Evolutionary conservation across 2,113 vertebrate genomes (phyloP).

Genomic region (Dromiciops gliroides): DNA sequence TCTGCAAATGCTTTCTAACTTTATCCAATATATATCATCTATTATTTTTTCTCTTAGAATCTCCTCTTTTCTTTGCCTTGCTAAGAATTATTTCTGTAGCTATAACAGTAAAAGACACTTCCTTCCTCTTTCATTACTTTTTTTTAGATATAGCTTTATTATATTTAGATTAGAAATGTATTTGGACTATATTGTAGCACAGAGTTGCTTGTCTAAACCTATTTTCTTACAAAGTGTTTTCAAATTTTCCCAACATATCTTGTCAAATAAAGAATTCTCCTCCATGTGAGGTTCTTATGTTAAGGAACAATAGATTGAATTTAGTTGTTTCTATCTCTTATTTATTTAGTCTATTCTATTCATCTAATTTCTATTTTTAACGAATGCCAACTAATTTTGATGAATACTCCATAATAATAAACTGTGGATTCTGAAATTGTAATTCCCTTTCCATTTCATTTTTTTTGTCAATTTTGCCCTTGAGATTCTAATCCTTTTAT

Average conservation of each 20-base stretch:
- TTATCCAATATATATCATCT: neutral
- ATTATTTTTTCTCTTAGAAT: neutral
- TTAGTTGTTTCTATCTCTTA: neutral
- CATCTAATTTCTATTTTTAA: neutral
- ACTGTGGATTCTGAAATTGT: neutral
- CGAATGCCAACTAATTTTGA: neutral
- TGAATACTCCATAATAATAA: neutral
- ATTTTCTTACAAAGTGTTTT: neutral
- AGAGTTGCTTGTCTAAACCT: neutral
- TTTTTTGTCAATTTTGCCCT: neutral
- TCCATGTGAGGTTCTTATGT: neutral
- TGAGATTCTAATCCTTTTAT: neutral
- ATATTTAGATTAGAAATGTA: neutral
- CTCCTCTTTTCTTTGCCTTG: neutral
- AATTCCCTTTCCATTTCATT: neutral
- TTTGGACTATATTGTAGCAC: neutral
- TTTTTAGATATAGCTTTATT: neutral
- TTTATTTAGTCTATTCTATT: neutral
- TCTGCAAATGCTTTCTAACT: neutral
- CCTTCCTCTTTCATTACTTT: neutral
- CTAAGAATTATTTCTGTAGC: neutral
- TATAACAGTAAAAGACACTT: neutral
- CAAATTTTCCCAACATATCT: neutral
- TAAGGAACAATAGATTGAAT: neutral
- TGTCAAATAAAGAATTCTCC: neutral